Evolutionary conservation across 2,888 invertebrate genomes (phyloP).

Genomic region (Teinopalpus imperialis): DNA sequence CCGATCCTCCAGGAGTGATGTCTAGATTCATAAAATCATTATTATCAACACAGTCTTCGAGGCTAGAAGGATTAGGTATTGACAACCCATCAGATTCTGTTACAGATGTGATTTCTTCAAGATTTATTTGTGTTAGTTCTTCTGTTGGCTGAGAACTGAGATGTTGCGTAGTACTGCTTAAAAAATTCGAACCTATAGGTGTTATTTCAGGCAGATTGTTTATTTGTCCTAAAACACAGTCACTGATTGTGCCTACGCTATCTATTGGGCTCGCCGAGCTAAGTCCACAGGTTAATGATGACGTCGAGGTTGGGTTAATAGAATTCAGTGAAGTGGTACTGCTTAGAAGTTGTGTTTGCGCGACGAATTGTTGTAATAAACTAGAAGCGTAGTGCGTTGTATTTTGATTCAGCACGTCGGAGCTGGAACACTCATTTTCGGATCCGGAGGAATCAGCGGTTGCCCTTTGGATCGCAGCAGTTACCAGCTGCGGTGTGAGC

Average conservation of each 20-base stretch:
- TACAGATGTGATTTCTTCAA: conserved; percentile 73
- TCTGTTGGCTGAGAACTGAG: conserved; percentile 75
- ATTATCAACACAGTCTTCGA: conserved; percentile 73
- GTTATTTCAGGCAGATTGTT: conserved; percentile 63
- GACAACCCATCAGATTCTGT: conserved; percentile 63
- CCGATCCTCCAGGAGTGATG: conserved; percentile 62
- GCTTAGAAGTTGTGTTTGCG: conserved; percentile 87
- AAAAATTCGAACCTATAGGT: conserved; percentile 61
- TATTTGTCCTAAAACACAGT: conserved; percentile 68
- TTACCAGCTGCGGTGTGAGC: conserved; percentile 87
- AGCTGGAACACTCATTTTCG: conserved; percentile 85
- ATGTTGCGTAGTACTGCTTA: conserved; percentile 56
- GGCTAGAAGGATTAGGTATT: conserved; percentile 63
- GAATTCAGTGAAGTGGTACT: conserved; percentile 63
- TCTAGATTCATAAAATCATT: conserved; percentile 74
- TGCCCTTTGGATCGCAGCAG: conserved; percentile 88
- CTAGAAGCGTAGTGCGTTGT: conserved; percentile 87
- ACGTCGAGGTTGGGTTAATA: conserved; percentile 46
- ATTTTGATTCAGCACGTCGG: conserved; percentile 75
- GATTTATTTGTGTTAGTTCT: conserved; percentile 73
- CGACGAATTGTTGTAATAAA: conserved; percentile 90
- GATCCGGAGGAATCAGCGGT: conserved; percentile 86
- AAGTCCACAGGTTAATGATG: conserved; percentile 50
- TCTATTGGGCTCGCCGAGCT: conserved; percentile 54
- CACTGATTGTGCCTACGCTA: conserved; percentile 60